Evolutionary conservation across 2,113 vertebrate species (phyloP).

Genomic region (Sylvietta virens): DNA sequence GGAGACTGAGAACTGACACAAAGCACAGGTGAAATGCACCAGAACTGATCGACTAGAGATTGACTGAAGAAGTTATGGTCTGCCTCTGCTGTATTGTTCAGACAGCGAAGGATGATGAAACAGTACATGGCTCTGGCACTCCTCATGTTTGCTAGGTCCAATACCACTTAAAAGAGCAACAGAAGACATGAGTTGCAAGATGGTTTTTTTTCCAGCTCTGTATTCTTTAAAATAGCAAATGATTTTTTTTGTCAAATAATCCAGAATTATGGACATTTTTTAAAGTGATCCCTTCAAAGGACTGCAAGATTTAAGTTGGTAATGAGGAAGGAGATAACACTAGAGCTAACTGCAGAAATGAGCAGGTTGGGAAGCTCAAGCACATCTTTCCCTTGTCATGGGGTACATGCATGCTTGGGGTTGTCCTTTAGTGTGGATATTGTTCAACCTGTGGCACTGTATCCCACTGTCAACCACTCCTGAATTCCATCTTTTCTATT

Average conservation of each 20-base stretch:
- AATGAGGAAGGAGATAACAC: not conserved
- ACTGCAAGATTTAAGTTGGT: not conserved
- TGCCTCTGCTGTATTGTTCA: not conserved
- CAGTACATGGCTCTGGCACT: not conserved
- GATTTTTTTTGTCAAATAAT: not conserved
- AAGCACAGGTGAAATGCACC: not conserved
- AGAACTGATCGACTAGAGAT: not conserved
- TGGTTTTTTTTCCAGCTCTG: not conserved
- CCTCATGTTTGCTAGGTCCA: not conserved
- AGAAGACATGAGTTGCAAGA: not conserved
- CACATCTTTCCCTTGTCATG: not conserved
- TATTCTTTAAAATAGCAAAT: not conserved
- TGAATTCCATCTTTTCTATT: not conserved
- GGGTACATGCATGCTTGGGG: not conserved
- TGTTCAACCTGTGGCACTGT: constrained; percentile 29
- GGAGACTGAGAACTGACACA: not conserved
- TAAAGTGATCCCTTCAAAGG: not conserved
- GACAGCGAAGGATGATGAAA: not conserved
- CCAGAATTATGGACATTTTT: not conserved
- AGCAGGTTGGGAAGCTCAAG: not conserved
- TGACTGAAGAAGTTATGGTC: not conserved
- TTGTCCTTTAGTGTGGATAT: not conserved
- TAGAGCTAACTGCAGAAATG: not conserved
- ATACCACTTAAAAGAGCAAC: not conserved
- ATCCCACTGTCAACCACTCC: constrained; percentile 50